These are phyloP conservation scores for Cottoperca gobio DNA, from an alignment of 2,797 vertebrate genomes.

Conservation along the genomic window DNA sequence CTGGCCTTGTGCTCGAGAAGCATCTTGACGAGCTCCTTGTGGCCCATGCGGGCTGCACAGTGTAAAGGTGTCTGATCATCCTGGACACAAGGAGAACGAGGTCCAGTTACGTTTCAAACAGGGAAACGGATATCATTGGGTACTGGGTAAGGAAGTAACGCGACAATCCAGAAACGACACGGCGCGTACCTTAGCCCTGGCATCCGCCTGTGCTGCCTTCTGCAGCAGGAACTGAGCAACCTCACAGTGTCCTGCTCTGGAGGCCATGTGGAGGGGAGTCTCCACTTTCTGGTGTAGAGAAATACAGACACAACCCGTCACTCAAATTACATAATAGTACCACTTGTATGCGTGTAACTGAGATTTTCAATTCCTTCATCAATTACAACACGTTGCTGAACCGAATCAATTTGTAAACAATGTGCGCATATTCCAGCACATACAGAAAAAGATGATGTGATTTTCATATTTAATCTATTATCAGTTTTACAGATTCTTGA, in stretches of 20 bases:
- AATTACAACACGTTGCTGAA: not conserved
- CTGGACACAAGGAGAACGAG: constrained; percentile 69
- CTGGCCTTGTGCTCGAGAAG: constrained; percentile 90
- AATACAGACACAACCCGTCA: constrained; percentile 24
- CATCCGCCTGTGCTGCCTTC: constrained; percentile 95
- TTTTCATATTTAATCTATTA: not conserved
- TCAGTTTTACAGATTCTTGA: not conserved
- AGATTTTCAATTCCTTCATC: not conserved
- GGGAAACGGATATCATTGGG: not conserved
- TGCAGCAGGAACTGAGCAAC: constrained; percentile 96
- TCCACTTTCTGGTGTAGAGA: constrained; percentile 91
- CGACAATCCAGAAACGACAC: not conserved
- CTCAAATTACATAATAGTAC: not conserved
- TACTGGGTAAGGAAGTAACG: not conserved
- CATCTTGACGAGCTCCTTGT: constrained; percentile 91
- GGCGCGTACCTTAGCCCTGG: constrained; percentile 91
- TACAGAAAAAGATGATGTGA: not conserved
- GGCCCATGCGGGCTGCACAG: constrained; percentile 95
- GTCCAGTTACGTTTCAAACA: not conserved
- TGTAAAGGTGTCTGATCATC: constrained; percentile 97
- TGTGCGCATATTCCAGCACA: not conserved
- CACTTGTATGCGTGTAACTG: not conserved
- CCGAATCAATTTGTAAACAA: not conserved
- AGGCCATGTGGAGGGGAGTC: constrained; percentile 97
- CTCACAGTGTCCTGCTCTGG: constrained; percentile 93